Evolutionary conservation across 2,797 vertebrate species (phyloP).

Genomic region (Acanthopagrus latus): DNA sequence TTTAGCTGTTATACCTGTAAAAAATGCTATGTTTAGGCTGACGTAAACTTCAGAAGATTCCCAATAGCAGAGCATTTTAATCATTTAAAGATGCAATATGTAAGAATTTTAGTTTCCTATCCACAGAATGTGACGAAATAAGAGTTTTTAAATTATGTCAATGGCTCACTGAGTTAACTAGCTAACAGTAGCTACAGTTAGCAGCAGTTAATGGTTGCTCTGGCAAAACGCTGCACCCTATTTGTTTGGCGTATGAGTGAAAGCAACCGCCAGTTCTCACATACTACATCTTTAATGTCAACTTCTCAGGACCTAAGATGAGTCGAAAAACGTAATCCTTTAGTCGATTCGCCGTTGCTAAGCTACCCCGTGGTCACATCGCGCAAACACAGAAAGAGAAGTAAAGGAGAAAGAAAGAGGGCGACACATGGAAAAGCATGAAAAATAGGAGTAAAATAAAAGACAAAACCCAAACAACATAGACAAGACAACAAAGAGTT

Average conservation of each 20-base stretch:
- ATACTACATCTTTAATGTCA: neutral
- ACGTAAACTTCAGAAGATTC: neutral
- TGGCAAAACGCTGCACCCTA: too few species aligned
- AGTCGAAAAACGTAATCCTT: slow-evolving; percentile 22
- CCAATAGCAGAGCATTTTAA: too few species aligned
- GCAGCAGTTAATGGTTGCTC: too few species aligned
- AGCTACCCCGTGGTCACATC: slow-evolving; percentile 44
- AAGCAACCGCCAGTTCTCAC: too few species aligned
- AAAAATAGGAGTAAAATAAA: slow-evolving; percentile 10
- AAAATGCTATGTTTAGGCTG: neutral
- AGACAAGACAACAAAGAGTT: slow-evolving; percentile 33
- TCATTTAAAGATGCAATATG: too few species aligned
- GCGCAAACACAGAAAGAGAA: slow-evolving; percentile 38
- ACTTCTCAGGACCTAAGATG: neutral
- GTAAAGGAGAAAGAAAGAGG: slow-evolving; percentile 36
- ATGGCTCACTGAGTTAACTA: too few species aligned
- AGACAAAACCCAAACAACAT: slow-evolving; percentile 25
- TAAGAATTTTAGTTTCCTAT: too few species aligned
- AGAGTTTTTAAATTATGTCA: too few species aligned
- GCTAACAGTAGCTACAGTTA: too few species aligned
- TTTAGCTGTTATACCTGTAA: neutral
- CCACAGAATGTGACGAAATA: too few species aligned
- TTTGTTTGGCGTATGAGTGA: too few species aligned
- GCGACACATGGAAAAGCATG: slow-evolving; percentile 25
- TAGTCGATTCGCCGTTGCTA: slow-evolving; percentile 54